phyloP scores from a whole-genome alignment of 2,113 vertebrate species.

The Sigmodon hispidus region DNA sequence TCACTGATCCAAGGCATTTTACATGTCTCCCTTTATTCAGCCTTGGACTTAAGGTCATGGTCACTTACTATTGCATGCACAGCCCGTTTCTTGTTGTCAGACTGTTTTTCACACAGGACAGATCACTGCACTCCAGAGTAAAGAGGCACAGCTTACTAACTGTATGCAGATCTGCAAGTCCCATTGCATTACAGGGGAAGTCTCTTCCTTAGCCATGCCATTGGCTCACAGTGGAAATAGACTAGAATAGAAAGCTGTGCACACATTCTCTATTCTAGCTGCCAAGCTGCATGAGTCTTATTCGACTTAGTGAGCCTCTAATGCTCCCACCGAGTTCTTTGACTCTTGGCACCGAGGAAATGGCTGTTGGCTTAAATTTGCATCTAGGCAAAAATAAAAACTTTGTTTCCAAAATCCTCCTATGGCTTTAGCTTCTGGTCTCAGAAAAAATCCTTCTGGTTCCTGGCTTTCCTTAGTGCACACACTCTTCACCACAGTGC shows the following conservation, averaged over 20 bases:
- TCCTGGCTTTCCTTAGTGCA: not conserved
- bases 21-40: not conserved
- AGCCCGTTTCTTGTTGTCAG: not conserved
- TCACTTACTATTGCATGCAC: not conserved
- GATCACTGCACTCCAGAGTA: not conserved
- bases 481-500: not conserved
- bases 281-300: not conserved
- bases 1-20: not conserved
- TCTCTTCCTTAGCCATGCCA: not conserved
- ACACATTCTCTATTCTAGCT: not conserved
- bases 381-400: not conserved
- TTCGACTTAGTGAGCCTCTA: not conserved
- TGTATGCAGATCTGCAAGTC: not conserved
- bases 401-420: not conserved
- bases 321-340: not conserved
- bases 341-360: not conserved
- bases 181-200: not conserved
- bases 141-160: not conserved
- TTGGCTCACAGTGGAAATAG: not conserved
- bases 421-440: not conserved
- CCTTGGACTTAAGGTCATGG: not conserved
- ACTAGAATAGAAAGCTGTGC: too few species aligned
- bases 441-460: not conserved
- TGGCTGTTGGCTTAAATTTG: not conserved
- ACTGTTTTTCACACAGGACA: not conserved